phyloP scores from a whole-genome alignment of 1,140 invertebrate genomes.

The Gonioctena quinquepunctata region DNA sequence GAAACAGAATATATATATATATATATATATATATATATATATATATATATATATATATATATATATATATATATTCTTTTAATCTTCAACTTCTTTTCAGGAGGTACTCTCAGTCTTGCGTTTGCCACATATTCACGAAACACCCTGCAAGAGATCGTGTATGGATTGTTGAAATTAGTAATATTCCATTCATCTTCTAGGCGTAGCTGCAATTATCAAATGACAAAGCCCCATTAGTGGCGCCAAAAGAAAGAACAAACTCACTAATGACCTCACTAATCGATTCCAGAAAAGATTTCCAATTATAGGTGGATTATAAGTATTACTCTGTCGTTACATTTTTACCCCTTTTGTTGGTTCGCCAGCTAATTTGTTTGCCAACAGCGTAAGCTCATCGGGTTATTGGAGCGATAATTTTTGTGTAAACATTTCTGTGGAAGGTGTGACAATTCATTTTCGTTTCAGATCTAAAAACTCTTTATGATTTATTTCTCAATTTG shows the following conservation, averaged over 20 bases:
- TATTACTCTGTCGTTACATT: background rate
- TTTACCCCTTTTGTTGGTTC: background rate
- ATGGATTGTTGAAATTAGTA: too few relatives aligned
- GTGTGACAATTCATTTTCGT: background rate
- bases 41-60: too few relatives aligned
- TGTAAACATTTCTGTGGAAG: background rate
- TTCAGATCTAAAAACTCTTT: background rate
- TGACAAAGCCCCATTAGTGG: background rate
- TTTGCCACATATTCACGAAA: too few relatives aligned
- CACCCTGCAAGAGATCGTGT: too few relatives aligned
- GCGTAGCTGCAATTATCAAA: background rate
- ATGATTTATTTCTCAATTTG: too few relatives aligned
- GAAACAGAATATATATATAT: too few relatives aligned
- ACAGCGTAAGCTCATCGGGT: background rate
- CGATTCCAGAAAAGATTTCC: background rate
- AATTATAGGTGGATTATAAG: background rate
- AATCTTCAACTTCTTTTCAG: too few relatives aligned
- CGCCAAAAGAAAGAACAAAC: background rate
- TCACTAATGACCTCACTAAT: background rate
- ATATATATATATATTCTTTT: too few relatives aligned
- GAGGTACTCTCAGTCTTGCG: too few relatives aligned
- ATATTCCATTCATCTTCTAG: too few relatives aligned
- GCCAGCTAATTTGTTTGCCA: background rate
- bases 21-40: too few relatives aligned
- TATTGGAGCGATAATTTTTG: background rate